Percentiles rank a stretch among this genome's conserved stretches.
phyloP scores from a whole-genome alignment of 2,888 invertebrate species.

The Cryptus armator region DNA sequence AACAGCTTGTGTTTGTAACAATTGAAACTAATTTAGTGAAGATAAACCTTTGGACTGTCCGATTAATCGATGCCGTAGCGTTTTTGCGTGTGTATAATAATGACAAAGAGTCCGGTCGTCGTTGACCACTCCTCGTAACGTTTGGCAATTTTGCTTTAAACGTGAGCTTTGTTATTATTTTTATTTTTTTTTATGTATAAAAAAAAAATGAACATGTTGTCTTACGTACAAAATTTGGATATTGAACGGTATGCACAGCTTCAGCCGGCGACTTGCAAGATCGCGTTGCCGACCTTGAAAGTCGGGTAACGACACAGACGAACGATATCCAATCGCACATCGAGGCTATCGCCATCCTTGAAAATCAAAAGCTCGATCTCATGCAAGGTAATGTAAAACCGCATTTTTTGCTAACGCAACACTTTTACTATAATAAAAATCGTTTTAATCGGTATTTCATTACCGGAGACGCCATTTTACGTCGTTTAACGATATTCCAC shows the following conservation, averaged over 20 bases:
- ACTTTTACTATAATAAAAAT: too few species aligned
- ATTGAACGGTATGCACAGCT: conserved; percentile 82
- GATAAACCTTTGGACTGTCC: conserved; percentile 5
- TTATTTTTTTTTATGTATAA: neutral
- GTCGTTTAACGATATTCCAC: neutral
- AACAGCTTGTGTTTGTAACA: conserved; percentile 52
- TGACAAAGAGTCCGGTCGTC: neutral
- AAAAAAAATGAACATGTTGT: conserved; percentile 57
- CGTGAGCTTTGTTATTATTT: conserved; percentile 10
- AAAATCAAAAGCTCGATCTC: conserved; percentile 90
- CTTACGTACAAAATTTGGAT: conserved; percentile 75
- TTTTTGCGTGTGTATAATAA: conserved; percentile 20
- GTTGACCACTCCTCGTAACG: neutral
- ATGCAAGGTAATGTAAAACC: conserved; percentile 86
- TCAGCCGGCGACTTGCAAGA: conserved; percentile 82
- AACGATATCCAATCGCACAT: conserved; percentile 86
- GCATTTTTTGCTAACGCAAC: neutral
- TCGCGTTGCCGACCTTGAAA: conserved; percentile 81
- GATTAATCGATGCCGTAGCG: neutral
- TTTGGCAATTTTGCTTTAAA: conserved; percentile 37
- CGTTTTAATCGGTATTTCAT: too few species aligned
- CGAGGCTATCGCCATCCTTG: conserved; percentile 87
- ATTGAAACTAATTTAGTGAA: conserved; percentile 44
- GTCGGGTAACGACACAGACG: conserved; percentile 80
- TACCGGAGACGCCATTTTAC: neutral